Evolutionary conservation across 2,797 vertebrate species (phyloP).

Genomic region (Loris lydekkerianus): DNA sequence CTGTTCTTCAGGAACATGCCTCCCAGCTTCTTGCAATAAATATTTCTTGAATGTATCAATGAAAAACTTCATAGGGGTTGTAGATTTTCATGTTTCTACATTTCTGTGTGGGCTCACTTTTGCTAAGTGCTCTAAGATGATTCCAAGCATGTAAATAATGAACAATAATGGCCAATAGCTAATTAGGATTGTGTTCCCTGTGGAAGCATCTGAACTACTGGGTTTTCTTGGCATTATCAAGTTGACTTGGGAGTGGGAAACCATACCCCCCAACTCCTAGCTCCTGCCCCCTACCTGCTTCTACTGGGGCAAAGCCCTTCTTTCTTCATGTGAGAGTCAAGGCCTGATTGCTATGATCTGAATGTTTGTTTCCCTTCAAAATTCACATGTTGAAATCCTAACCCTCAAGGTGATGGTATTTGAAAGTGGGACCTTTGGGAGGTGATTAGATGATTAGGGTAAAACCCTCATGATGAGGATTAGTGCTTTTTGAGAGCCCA

Average conservation of each 20-base stretch:
- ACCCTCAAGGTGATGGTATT: not conserved
- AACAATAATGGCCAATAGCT: not conserved
- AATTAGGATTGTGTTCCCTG: not conserved
- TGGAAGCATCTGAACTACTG: not conserved
- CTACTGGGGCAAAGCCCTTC: not conserved
- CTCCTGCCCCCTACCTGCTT: not conserved
- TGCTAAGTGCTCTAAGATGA: not conserved
- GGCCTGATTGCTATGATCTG: not conserved
- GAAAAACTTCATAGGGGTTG: not conserved
- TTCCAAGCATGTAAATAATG: not conserved
- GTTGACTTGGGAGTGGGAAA: not conserved
- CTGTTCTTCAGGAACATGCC: not conserved
- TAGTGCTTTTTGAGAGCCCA: not conserved
- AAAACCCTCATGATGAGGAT: not conserved
- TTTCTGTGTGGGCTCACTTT: not conserved
- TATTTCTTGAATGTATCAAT: not conserved
- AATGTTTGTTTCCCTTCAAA: not conserved
- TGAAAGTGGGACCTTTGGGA: not conserved
- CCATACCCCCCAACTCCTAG: no score
- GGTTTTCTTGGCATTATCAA: not conserved
- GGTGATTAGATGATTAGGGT: not conserved
- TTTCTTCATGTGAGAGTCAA: not conserved
- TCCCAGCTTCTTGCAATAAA: not conserved
- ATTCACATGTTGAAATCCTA: not conserved
- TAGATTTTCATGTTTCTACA: not conserved